These are phyloP conservation scores for Taphrorychus bicolor DNA, from an alignment of 2,888 invertebrate species.

Conservation along the genomic window DNA sequence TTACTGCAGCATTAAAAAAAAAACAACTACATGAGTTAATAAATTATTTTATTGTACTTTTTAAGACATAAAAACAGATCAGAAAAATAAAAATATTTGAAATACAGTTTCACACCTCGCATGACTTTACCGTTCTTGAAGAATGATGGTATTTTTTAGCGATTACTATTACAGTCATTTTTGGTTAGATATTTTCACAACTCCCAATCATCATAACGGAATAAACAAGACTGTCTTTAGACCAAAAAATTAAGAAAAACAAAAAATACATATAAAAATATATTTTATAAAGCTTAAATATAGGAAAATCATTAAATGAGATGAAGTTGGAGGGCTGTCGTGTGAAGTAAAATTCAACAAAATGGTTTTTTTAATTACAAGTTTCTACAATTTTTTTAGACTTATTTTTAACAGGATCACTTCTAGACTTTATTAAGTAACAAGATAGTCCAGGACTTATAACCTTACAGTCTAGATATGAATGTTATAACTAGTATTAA, in stretches of 20 bases:
- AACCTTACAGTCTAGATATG: constrained; percentile 10
- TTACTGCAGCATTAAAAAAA: too few species aligned
- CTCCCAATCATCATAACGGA: not conserved
- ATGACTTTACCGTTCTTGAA: not conserved
- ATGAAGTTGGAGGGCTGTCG: not conserved
- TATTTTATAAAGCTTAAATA: constrained; percentile 1
- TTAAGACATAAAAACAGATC: constrained; percentile 7
- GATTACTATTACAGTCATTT: not conserved
- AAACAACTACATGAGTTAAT: too few species aligned
- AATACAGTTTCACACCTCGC: not conserved
- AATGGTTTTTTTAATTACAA: not conserved
- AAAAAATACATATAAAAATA: constrained; percentile 3
- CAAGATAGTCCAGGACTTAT: not conserved
- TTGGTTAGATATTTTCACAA: not conserved
- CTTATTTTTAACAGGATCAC: constrained; percentile 23
- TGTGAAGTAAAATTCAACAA: not conserved
- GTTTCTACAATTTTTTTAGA: constrained; percentile 7
- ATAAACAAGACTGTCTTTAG: not conserved
- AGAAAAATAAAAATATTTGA: constrained; percentile 6
- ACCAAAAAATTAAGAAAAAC: not conserved
- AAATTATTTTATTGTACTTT: constrained; percentile 11
- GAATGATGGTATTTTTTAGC: not conserved
- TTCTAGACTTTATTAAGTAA: constrained; percentile 5
- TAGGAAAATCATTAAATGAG: not conserved
- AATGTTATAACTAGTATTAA: constrained; percentile 9